These are phyloP conservation scores for Ophion ventricosus DNA, from an alignment of 2,888 invertebrate species.

Conservation along the genomic window DNA sequence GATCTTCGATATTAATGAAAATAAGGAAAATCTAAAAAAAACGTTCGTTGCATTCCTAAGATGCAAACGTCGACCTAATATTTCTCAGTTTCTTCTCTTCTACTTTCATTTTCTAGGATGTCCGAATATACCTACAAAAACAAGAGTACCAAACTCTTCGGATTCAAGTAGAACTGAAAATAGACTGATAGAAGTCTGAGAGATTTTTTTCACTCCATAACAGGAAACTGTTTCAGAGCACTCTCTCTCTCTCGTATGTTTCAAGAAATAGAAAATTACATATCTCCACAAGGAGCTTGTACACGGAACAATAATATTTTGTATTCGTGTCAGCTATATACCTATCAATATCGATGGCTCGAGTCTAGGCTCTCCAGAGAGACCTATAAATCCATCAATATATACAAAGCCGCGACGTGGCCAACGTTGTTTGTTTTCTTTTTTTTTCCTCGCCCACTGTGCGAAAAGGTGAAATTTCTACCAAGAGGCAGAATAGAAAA, in stretches of 20 bases:
- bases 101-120: too few relatives aligned
- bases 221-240: neutral
- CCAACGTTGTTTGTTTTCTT: neutral
- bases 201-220: neutral
- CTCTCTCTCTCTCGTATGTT: neutral
- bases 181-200: neutral
- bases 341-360: too few relatives aligned
- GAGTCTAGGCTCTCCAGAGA: neutral
- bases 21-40: too few relatives aligned
- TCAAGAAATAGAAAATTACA: neutral
- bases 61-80: too few relatives aligned
- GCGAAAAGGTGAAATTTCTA: neutral
- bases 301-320: neutral
- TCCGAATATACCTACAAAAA: too few relatives aligned
- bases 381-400: neutral
- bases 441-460: constrained; percentile 19
- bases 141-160: too few relatives aligned
- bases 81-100: too few relatives aligned
- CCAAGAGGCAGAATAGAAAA: neutral
- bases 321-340: neutral
- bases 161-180: neutral
- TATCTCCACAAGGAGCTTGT: neutral
- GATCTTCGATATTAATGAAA: too few relatives aligned
- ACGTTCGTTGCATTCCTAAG: too few relatives aligned
- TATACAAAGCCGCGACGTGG: neutral